Evolutionary conservation across 2,113 vertebrate genomes (phyloP), one percentile per base, ranked within the genome.

Genomic region (Lichenostomus cassidix): DNA sequence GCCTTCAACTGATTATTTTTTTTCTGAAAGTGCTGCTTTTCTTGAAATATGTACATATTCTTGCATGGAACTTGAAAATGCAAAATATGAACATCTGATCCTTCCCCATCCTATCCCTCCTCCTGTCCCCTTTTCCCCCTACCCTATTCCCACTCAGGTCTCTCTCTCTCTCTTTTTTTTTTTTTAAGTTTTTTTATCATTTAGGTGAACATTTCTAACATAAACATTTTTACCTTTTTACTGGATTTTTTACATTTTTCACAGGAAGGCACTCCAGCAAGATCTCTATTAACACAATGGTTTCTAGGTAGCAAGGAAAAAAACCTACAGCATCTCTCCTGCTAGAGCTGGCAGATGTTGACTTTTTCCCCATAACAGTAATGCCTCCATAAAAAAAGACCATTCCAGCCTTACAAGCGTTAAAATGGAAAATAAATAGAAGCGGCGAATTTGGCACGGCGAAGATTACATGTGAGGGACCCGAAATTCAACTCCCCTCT

Each of bases 401-500:
- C 46, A 76, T 90, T 94, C 71, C 63, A 77, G 35, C 29, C 88
- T 62, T 50, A 89, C 53, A 93, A 92, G 86, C 11, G 0, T 84
- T 94, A 94, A 90, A 79, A 81, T 10, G 53, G 81, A 87, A 93
- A 96, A 95, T 91, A 95, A 96, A 95, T 86, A 93, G 78, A 83
- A 90, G 80, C 8, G 65, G 91, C 6, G 4, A 93, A 90, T 58
- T 63, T 5, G 33, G 85, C 81, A 76, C 14, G 0, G 64, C 0
- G 2, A 92, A 85, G 83, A 95, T 91, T 62, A 73, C 81, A 63
- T 49, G 86, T 19, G 76, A 89, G 47, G 59, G 67, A 93, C 63
- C 76, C 68, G 93, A 83, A 96, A 89, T 31, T 87, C 89, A 88
- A 94, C 58, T 92, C 87, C 60, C 82, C 49, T 96, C 92, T 91